Conservation (phyloP, 2,113 vertebrate species). For the Rhea americana region DNA sequence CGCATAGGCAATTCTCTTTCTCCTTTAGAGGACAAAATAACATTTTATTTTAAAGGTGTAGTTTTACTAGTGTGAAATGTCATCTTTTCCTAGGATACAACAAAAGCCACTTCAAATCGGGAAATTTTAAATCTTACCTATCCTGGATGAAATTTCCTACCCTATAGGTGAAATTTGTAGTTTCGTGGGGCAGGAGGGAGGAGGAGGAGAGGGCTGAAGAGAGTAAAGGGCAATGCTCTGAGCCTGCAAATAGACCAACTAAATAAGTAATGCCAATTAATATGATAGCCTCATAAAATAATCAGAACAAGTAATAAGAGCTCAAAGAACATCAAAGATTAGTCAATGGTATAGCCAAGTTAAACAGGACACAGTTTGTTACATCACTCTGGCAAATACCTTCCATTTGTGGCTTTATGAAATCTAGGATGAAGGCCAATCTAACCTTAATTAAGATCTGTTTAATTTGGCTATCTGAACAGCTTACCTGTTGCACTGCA, state of each 20-base stretch:
- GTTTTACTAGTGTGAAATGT: slow-evolving; percentile 13
- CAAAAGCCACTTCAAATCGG: neutral
- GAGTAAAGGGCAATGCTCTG: neutral
- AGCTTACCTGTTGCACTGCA: neutral
- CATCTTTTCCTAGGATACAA: slow-evolving; percentile 22
- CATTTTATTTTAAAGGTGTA: slow-evolving; percentile 48
- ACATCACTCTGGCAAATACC: neutral
- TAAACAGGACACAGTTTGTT: slow-evolving; percentile 9
- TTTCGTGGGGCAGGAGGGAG: neutral
- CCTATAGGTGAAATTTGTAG: neutral
- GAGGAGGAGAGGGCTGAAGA: too few relatives aligned
- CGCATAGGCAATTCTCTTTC: slow-evolving; percentile 2
- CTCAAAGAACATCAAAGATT: neutral
- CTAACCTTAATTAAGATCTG: neutral
- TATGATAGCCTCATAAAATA: slow-evolving; percentile 32
- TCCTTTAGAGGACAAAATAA: slow-evolving; percentile 58
- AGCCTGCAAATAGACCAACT: neutral
- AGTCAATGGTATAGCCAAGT: slow-evolving; percentile 12
- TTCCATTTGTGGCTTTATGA: slow-evolving; percentile 23
- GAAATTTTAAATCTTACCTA: neutral
- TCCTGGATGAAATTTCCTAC: neutral
- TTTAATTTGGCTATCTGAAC: slow-evolving; percentile 1
- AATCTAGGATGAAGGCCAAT: neutral
- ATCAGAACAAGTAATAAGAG: neutral
- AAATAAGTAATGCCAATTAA: neutral